Evolutionary conservation across 2,113 vertebrate species (phyloP), one percentile per base, ranked within the genome.

Genomic region (Siniperca knerii): DNA sequence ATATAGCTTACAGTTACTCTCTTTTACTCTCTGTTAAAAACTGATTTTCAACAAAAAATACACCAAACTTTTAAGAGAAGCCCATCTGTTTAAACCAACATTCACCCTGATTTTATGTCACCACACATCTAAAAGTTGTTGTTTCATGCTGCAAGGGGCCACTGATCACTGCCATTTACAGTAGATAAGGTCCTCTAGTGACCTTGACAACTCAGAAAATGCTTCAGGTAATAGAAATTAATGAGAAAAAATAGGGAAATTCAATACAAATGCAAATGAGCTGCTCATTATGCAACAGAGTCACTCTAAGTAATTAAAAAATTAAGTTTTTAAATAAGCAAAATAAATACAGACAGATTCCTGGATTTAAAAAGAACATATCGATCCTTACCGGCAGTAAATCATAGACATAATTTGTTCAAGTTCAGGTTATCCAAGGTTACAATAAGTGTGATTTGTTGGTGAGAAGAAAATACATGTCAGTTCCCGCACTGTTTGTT

Each of bases 261-360:
- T 18, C 2, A 7, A 37, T 61, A 55, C n/a, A 69, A n/a, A 80
- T 69, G 65, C 20, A 75, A 71, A 85, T 65, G 16, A 80, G 16
- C 9, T n/a, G 16, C 35, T 54, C 62, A 74, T 73, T 78, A 78
- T 60, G 58, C 37, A 20, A 42, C 8, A 40, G 15, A 21, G 62
- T 33, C 8, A n/a, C 23, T 48, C 37, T 57, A 37, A 33, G 64
- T 70, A 44, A 50, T 66, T 40, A n/a, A 65, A 76, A 65, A 81
- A 54, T 15, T 2, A 62, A 0, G n/a, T 29, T 42, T 55, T 42
- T 25, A 40, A 46, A 54, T 44, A 18, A 55, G 42, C 2, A 57
- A 60, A 73, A 61, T 68, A 54, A 48, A 74, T 42, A 46, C 7
- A 72, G 35, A 65, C 11, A 75, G n/a, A 68, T 16, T 29, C 37